Base-by-base conservation (phyloP, 2,888 invertebrate genomes). In the Sinodicranocentrus sp. region DNA sequence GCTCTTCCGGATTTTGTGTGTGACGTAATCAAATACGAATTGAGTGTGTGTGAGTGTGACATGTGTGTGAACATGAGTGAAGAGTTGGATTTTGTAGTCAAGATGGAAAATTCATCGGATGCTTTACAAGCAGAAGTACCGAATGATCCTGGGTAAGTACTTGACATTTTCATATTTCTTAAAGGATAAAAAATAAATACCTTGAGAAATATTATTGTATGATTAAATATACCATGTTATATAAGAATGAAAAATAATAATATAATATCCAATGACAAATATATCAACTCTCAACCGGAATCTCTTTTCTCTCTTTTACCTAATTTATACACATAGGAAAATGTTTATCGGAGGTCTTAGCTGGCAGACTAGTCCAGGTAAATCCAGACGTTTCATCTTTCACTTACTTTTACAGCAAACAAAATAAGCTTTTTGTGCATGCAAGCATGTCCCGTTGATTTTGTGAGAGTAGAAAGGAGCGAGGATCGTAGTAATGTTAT, bases 291-390 rank as follows among this genome's bases (percentile, higher is more conserved):
- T n/a, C n/a, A 33, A 33, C 33, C 33, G 33, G 33, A 33, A 33
- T 33, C 5, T 33, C 93, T 94, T 84, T 57, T 61, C 48, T 52
- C 17, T 78, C 43, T 54, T 59, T 92, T 92, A 33, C 6, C 23
- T 39, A 5, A 39, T n/a, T 5, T 73, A 19, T 44, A 91, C 90
- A 96, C 96, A 90, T 95, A 98, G 98, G 93, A 99, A 99, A 96
- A 99, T 99, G 98, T 99, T 99, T 94, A 97, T 99, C 93, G 99
- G 99, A 91, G 99, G 99, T 91, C 95, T 99, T 91, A 98, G 98
- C 93, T 99, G 98, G 98, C 98, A 98, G 94, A 99, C 98, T 91
- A 98, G 98, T 94, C 98, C 98, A 95, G 98, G 98, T 98, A 94
- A 89, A 26, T 67, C 33, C 67, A 57, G 33, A 26, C 23, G 17